Evolutionary conservation across 2,797 vertebrate genomes (phyloP), one percentile per base, ranked within the genome.

Genomic region (Neomorphus geoffroyi): DNA sequence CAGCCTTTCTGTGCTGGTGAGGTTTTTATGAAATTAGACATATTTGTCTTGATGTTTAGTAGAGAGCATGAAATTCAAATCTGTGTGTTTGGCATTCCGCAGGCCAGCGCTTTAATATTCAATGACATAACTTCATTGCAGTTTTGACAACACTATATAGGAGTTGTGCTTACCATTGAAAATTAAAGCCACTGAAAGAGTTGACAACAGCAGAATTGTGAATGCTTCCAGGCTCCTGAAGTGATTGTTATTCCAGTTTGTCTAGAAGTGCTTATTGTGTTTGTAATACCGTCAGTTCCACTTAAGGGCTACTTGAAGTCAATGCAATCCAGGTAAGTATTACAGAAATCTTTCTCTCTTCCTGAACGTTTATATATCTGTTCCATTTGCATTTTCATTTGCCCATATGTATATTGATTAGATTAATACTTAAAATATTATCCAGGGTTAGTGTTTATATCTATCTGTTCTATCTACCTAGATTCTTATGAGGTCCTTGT

Each of bases 31-130:
- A 98, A 98, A 98, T 98, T 97, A 98, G 98, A 97, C 96, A 94
- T 98, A 98, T 98, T 98, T 98, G 97, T 98, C 97, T 98, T 97
- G 98, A 98, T 98, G 98, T 97, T 98, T 98, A 98, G 96, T 97
- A 97, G 96, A 65, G 80, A 97, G 97, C 97, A 98, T 98, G 98
- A 98, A 98, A 98, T 98, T 98, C 97, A 98, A 97, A 98, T 97
- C 95, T 94, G 88, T 93, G 96, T 97, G 97, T 98, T 97, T 98
- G 98, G 97, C 97, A 98, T 97, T 97, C 97, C 2, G 0, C 62
- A 35, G 96, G 94, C 97, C 93, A 96, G 90, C 10, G 18, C 98
- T 98, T 98, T 98, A 98, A 98, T 98, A 98, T 98, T 98, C 98
- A 98, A 95, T 98, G 98, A 98, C 98, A 98, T 98, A 98, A 98